Evolutionary conservation across 2,888 invertebrate genomes (phyloP).

Genomic region (Drosophila phalerata): DNA sequence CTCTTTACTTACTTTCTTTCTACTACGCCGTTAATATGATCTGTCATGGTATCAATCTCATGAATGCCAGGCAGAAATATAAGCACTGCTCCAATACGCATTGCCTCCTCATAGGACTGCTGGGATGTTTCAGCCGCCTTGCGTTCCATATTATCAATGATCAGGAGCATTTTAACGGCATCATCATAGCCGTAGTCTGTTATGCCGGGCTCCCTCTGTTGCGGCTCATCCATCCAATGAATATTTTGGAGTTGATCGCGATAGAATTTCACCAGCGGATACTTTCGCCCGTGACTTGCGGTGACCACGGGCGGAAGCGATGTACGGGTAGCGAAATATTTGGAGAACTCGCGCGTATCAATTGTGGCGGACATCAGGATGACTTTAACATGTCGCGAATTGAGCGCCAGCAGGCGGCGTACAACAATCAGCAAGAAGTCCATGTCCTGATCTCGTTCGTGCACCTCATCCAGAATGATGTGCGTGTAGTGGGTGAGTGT

Average conservation of each 20-base stretch:
- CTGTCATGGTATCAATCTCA: constrained; percentile 89
- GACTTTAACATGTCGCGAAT: constrained; percentile 89
- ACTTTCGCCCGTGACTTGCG: constrained; percentile 87
- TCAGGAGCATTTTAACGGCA: constrained; percentile 87
- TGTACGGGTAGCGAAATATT: constrained; percentile 80
- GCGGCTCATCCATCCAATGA: constrained; percentile 69
- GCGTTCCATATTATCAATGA: constrained; percentile 86
- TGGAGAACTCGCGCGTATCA: constrained; percentile 86
- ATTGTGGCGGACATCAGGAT: constrained; percentile 98
- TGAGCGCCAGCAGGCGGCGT: constrained; percentile 89
- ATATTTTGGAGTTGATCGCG: constrained; percentile 86
- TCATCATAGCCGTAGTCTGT: constrained; percentile 88
- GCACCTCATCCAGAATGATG: constrained; percentile 96
- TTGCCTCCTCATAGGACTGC: constrained; percentile 39
- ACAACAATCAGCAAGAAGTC: constrained; percentile 95
- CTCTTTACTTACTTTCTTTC: constrained; percentile 41
- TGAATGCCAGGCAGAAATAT: constrained; percentile 95
- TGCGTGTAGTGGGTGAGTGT: constrained; percentile 93
- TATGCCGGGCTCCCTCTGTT: constrained; percentile 87
- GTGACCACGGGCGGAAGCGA: constrained; percentile 87
- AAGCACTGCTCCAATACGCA: constrained; percentile 88
- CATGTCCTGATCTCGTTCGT: constrained; percentile 96
- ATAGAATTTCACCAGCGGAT: constrained; percentile 88
- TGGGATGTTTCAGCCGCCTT: constrained; percentile 78
- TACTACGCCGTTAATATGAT: constrained; percentile 35